phyloP scores from a whole-genome alignment of 2,113 vertebrate species.

The Montifringilla adamsi region DNA sequence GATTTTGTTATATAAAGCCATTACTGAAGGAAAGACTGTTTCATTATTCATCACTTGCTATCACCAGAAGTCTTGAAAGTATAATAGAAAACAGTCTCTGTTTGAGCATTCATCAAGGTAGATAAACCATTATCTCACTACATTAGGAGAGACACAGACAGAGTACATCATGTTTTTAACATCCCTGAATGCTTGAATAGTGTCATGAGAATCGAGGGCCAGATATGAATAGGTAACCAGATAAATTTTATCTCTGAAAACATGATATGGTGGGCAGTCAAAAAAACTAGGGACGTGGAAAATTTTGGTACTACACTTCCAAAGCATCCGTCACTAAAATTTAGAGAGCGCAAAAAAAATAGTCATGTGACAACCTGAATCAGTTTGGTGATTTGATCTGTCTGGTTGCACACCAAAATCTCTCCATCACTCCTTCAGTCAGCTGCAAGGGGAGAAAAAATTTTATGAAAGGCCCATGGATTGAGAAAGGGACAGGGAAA shows the following conservation, averaged over 20 bases:
- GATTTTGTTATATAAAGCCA: slow-evolving; percentile 46
- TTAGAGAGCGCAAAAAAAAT: background rate
- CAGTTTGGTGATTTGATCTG: background rate
- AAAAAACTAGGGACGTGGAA: background rate
- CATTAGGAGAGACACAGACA: background rate
- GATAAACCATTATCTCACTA: background rate
- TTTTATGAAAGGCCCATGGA: background rate
- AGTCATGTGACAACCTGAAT: background rate
- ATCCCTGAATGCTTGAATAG: background rate
- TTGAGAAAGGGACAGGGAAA: background rate
- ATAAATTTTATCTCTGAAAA: background rate
- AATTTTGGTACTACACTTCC: background rate
- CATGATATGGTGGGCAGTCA: background rate
- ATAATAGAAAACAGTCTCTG: slow-evolving; percentile 21
- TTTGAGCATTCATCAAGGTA: slow-evolving; percentile 2
- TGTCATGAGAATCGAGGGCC: background rate
- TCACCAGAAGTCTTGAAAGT: slow-evolving; percentile 12
- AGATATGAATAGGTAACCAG: background rate
- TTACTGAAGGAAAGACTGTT: slow-evolving; percentile 16
- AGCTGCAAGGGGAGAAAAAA: background rate
- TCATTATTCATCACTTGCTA: slow-evolving; percentile 48
- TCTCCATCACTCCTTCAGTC: background rate
- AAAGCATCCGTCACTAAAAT: background rate
- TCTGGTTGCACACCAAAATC: background rate
- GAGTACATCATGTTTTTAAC: background rate